phyloP scores from a whole-genome alignment of 2,888 invertebrate genomes.

The Fabriciana adippe region DNA sequence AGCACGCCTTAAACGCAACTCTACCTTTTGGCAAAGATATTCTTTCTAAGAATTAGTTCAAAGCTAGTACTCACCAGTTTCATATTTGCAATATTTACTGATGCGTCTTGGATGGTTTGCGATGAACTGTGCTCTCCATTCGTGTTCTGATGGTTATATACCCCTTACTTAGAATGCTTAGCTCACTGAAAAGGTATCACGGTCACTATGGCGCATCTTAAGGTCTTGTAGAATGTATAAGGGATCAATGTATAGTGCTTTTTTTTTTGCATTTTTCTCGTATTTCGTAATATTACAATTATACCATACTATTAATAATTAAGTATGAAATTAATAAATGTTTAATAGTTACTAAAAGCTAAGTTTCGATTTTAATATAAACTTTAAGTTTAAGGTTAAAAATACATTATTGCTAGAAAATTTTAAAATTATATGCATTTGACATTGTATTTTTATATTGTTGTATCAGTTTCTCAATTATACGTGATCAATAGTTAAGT shows the following conservation, averaged over 20 bases:
- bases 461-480: conserved; percentile 6
- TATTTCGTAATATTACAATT: conserved; percentile 7
- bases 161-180: conserved; percentile 56
- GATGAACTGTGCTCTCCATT: conserved; percentile 65
- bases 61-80: conserved; percentile 71
- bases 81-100: conserved; percentile 55
- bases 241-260: conserved; percentile 6
- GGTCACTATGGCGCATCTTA: conserved; percentile 51
- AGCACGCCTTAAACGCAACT: neutral
- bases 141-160: conserved; percentile 66
- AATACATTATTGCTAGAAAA: neutral
- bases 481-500: neutral
- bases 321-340: neutral
- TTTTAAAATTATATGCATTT: no score
- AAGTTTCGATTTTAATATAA: neutral
- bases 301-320: neutral
- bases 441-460: neutral
- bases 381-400: neutral
- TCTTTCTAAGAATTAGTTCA: conserved; percentile 8
- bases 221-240: conserved; percentile 27
- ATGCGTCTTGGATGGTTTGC: conserved; percentile 54
- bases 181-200: conserved; percentile 70
- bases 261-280: conserved; percentile 7
- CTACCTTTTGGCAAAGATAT: neutral
- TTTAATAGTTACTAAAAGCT: neutral